Conservation (phyloP, 1,140 invertebrate genomes). For the Bombus breviceps region DNA sequence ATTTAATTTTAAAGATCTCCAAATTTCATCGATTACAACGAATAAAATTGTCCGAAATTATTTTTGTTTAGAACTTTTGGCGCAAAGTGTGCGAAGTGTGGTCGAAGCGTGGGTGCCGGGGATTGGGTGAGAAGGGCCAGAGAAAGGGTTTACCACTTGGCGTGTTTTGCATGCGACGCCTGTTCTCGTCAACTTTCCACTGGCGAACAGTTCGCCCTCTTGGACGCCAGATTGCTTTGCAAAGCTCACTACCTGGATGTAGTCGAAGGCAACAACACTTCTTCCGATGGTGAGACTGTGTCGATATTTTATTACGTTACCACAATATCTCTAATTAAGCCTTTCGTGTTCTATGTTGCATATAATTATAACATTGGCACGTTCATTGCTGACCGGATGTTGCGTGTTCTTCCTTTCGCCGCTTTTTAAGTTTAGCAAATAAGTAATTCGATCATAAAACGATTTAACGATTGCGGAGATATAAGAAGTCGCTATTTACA, state of each 20-base stretch:
- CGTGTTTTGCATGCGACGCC: slow-evolving; percentile 98
- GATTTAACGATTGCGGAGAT: too few species aligned
- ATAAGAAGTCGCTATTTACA: too few species aligned
- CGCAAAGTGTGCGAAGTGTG: slow-evolving; percentile 97
- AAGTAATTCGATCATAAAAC: too few species aligned
- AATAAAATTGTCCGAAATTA: too few species aligned
- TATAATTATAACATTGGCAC: neutral
- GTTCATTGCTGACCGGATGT: too few species aligned
- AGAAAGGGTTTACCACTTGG: slow-evolving; percentile 97
- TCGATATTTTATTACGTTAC: neutral
- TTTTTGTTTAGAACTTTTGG: slow-evolving; percentile 91
- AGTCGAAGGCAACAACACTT: slow-evolving; percentile 94
- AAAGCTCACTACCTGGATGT: slow-evolving; percentile 98
- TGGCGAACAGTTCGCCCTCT: slow-evolving; percentile 98
- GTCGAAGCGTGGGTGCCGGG: slow-evolving; percentile 93
- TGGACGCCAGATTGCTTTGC: slow-evolving; percentile 96
- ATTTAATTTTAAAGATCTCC: too few species aligned
- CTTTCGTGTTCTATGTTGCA: neutral
- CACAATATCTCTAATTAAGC: neutral
- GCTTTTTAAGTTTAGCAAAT: too few species aligned
- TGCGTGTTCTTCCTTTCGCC: too few species aligned
- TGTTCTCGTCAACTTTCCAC: slow-evolving; percentile 98
- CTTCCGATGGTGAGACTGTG: slow-evolving; percentile 80
- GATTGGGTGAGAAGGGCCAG: slow-evolving; percentile 98
- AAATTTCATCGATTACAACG: too few species aligned